Evolutionary conservation across 2,888 invertebrate species (phyloP).

Genomic region (Hirtodrosophila duncani): DNA sequence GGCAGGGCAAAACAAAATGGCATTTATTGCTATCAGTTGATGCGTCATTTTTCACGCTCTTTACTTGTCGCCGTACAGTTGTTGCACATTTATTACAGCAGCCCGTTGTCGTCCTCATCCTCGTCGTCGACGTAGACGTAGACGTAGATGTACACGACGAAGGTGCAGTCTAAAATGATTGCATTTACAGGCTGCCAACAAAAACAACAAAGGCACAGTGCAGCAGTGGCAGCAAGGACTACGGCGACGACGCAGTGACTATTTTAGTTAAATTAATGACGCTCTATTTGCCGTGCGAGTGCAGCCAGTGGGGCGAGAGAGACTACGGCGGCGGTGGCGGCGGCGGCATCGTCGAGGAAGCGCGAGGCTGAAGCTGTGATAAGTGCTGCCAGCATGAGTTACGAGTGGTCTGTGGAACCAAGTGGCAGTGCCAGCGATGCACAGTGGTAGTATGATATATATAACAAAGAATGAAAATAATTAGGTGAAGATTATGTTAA

Average conservation of each 20-base stretch:
- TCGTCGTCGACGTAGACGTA: too few species aligned
- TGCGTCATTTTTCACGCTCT: constrained; percentile 62
- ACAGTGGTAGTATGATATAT: too few species aligned
- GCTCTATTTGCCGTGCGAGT: constrained; percentile 59
- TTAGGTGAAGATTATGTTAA: too few species aligned
- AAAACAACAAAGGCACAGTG: constrained; percentile 5
- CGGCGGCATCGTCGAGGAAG: background rate
- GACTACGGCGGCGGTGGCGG: too few species aligned
- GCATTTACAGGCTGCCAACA: constrained; percentile 45
- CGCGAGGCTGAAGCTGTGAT: constrained; percentile 36
- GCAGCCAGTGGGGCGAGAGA: constrained; percentile 4
- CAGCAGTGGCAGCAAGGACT: constrained; percentile 19
- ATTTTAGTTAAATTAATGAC: constrained; percentile 68
- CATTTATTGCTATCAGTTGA: constrained; percentile 43
- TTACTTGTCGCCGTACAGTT: constrained; percentile 51
- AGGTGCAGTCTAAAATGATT: constrained; percentile 57
- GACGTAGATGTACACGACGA: background rate
- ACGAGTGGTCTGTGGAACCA: constrained; percentile 21
- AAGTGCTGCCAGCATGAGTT: constrained; percentile 50
- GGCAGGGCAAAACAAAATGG: constrained; percentile 35
- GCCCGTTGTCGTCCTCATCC: constrained; percentile 6
- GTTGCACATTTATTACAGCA: constrained; percentile 60
- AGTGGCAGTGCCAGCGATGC: too few species aligned
- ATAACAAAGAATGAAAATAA: too few species aligned
- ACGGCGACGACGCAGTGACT: constrained; percentile 39